phyloP scores from a whole-genome alignment of 1,140 invertebrate genomes.

The Drosophila carrolli region DNA sequence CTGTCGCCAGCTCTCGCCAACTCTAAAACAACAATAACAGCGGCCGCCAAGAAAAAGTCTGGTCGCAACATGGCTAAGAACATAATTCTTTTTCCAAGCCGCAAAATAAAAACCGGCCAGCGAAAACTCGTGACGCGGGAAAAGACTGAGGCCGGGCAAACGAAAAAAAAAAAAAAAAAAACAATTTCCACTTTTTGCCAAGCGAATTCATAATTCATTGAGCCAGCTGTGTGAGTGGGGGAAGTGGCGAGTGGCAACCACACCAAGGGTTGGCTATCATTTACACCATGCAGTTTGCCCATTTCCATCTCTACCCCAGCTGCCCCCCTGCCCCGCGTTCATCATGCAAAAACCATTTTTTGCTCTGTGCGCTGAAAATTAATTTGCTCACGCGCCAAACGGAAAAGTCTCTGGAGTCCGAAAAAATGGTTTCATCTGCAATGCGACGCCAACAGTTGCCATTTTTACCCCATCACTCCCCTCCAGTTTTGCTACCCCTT shows the following conservation, averaged over 20 bases:
- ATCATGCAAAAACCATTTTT: conserved; percentile 51
- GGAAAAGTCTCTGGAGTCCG: conserved; percentile 52
- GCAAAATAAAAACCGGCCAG: conserved; percentile 52
- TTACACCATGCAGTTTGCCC: conserved; percentile 56
- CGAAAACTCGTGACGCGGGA: neutral
- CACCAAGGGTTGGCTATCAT: conserved; percentile 56
- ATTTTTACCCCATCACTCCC: conserved; percentile 7
- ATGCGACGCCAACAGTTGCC: conserved; percentile 61
- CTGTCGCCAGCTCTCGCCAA: conserved; percentile 42
- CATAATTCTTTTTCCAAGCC: conserved; percentile 60
- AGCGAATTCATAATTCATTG: conserved; percentile 63
- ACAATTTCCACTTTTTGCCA: conserved; percentile 44
- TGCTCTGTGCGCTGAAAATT: conserved; percentile 62
- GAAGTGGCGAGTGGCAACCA: conserved; percentile 21
- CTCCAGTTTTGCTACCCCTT: neutral
- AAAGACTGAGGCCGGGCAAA: conserved; percentile 4
- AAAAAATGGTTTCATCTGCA: conserved; percentile 64
- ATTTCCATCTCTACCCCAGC: conserved; percentile 43
- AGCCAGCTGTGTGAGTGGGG: conserved; percentile 28
- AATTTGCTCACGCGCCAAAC: conserved; percentile 65
- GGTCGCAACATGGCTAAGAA: conserved; percentile 55
- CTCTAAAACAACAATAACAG: conserved; percentile 20
- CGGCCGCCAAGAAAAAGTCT: conserved; percentile 8
- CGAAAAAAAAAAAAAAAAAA: conserved; percentile 8
- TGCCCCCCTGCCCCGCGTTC: neutral